These are phyloP conservation scores for Dichetophora obliterata DNA, from an alignment of 2,888 invertebrate species.

Conservation along the genomic window DNA sequence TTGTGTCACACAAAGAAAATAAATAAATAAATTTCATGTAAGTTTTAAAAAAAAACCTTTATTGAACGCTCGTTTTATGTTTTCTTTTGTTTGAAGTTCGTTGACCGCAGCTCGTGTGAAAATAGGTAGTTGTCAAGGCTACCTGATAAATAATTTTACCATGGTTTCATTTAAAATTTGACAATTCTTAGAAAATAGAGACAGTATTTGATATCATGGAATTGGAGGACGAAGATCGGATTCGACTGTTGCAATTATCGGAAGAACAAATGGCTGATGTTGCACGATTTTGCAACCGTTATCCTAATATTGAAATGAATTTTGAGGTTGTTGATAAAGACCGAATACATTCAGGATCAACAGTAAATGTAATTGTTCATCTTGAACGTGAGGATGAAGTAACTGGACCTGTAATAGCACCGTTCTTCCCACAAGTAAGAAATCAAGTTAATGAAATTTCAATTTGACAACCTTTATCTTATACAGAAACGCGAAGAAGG, in stretches of 20 bases:
- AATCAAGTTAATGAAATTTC: not conserved
- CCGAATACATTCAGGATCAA: conserved; percentile 82
- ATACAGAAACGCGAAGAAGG: conserved; percentile 89
- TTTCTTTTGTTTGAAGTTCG: no score
- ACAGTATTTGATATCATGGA: conserved; percentile 85
- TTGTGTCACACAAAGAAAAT: no score
- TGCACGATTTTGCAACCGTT: conserved; percentile 97
- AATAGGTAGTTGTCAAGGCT: no score
- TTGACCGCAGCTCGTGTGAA: no score
- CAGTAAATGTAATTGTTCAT: conserved; percentile 90
- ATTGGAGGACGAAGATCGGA: conserved; percentile 87
- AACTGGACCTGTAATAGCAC: conserved; percentile 96
- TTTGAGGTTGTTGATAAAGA: conserved; percentile 91
- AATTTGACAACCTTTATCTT: conserved; percentile 37
- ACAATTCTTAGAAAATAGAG: conserved; percentile 72
- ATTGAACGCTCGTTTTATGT: no score
- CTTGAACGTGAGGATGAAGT: conserved; percentile 97
- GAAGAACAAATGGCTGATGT: conserved; percentile 97
- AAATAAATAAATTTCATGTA: no score
- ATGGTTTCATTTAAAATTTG: not conserved
- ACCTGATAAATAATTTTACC: no score
- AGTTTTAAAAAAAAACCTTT: no score
- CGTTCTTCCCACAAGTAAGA: conserved; percentile 94
- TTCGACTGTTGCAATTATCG: conserved; percentile 81
- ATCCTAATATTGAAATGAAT: conserved; percentile 97